Evolutionary conservation across 1,140 invertebrate species (phyloP).

Genomic region (Drosophila parvula): DNA sequence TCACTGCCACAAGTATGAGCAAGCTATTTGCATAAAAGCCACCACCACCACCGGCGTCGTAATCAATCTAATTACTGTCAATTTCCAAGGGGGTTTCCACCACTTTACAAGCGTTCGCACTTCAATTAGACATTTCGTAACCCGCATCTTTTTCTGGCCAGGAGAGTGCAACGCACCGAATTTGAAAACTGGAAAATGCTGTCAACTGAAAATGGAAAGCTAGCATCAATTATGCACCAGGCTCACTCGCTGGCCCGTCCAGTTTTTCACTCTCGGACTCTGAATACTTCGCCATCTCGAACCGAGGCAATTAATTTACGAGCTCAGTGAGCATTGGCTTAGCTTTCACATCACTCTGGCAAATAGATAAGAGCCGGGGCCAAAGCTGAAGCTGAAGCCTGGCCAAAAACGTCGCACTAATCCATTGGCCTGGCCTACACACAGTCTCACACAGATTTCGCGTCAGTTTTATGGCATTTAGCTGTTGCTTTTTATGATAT

Average conservation of each 20-base stretch:
- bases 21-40: slow-evolving; percentile 56
- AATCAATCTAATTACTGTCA: slow-evolving; percentile 81
- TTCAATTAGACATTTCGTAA: slow-evolving; percentile 51
- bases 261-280: slow-evolving; percentile 37
- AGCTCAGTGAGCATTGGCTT: slow-evolving; percentile 56
- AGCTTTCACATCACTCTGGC: slow-evolving; percentile 69
- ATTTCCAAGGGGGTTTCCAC: slow-evolving; percentile 33
- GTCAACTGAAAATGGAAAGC: slow-evolving; percentile 80
- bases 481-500: slow-evolving; percentile 70
- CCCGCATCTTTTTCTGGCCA: slow-evolving; percentile 13
- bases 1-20: slow-evolving; percentile 41
- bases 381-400: slow-evolving; percentile 12
- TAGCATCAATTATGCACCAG: slow-evolving; percentile 74
- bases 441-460: slow-evolving; percentile 31
- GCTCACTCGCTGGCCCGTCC: slow-evolving; percentile 13
- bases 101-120: slow-evolving; percentile 26
- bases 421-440: slow-evolving; percentile 37
- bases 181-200: slow-evolving; percentile 47
- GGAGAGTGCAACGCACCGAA: slow-evolving; percentile 63
- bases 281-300: slow-evolving; percentile 10
- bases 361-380: slow-evolving; percentile 58
- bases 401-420: slow-evolving; percentile 41
- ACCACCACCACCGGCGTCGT: slow-evolving; percentile 18
- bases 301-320: slow-evolving; percentile 76
- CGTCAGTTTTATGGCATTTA: slow-evolving; percentile 73